Evolutionary conservation across 2,888 invertebrate species (phyloP), one percentile per base, ranked within the genome.

Genomic region (Pyrrhia umbra): DNA sequence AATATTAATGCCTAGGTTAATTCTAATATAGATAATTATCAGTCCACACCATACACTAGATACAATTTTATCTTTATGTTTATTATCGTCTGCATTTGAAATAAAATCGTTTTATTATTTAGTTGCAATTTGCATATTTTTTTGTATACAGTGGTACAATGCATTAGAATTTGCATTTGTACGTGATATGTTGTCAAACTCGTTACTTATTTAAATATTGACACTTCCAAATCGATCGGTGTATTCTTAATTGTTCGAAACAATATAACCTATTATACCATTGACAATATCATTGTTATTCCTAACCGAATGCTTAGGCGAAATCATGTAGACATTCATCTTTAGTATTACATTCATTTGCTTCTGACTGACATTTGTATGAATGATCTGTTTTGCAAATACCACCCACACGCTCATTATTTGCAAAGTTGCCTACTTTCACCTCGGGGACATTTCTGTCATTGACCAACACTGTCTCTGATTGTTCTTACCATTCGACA

Each of bases 381-480:
- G 85, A 84, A 82, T 85, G 84, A 86, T 88, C 79, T 68, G 78
- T 84, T 88, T 90, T 80, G 87, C 85, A 85, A 87, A 83, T 84
- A 75, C 81, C 85, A 83, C 88, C 89, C 79, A 90, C 88, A 69
- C 68, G 77, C 68, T 81, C 77, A 85, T 88, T 90, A 90, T 88
- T 89, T 85, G 87, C 86, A 83, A 85, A 84, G 78, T 80, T 65
- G 63, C 58, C 68, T 75, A 87, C 90, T 91, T 91, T 91, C 91
- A 86, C 89, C 60, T 75, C 70, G 73, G 67, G 71, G 78, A 78
- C 68, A 74, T 73, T 69, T 54, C 68, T 82, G 72, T 77, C 80
- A 82, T 73, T 86, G 82, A 84, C 83, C 80, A 84, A 63, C 57
- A 68, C 39, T 50, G 39, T 59, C 55, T 75, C 72, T 62, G 50